Percentiles rank a stretch among this genome's conserved stretches.
Evolutionary conservation across 2,888 invertebrate genomes (phyloP).

Genomic region (Actias luna): DNA sequence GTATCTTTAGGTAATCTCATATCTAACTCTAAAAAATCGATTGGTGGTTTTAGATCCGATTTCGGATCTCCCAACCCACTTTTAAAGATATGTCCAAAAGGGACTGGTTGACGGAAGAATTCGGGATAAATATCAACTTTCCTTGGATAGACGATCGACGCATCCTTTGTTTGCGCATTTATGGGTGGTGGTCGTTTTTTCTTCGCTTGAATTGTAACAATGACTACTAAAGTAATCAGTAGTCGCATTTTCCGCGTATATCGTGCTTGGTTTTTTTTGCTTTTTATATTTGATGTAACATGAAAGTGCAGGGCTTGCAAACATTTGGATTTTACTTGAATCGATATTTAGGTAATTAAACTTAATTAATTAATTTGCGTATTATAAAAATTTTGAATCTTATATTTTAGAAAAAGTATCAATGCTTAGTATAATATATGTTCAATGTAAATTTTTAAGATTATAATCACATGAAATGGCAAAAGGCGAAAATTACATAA

Average conservation of each 20-base stretch:
- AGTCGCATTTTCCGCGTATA: slow-evolving; percentile 37
- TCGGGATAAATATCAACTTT: slow-evolving; percentile 20
- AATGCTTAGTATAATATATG: no score
- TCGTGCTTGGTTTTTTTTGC: neutral
- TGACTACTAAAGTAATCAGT: slow-evolving; percentile 28
- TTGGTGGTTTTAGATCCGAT: slow-evolving; percentile 31
- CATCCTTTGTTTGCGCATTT: slow-evolving; percentile 5
- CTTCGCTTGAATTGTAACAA: slow-evolving; percentile 28
- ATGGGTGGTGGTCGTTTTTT: slow-evolving; percentile 11
- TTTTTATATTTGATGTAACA: slow-evolving; percentile 24
- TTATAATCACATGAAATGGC: no score
- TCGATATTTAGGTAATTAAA: neutral
- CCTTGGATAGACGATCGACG: neutral
- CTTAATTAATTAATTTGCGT: neutral
- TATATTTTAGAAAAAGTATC: neutral
- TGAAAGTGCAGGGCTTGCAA: slow-evolving; percentile 17
- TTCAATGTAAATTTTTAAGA: no score
- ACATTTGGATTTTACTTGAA: slow-evolving; percentile 19
- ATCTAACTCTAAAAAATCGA: slow-evolving; percentile 36
- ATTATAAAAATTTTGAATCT: neutral
- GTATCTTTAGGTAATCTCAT: slow-evolving; percentile 24
- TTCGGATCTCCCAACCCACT: slow-evolving; percentile 41
- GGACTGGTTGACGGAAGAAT: slow-evolving; percentile 30
- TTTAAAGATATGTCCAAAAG: slow-evolving; percentile 49
- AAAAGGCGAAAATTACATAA: no score